Percentiles rank a stretch among this genome's conserved stretches.
Evolutionary conservation across 1,140 invertebrate genomes (phyloP).

Genomic region (Atta colombica): DNA sequence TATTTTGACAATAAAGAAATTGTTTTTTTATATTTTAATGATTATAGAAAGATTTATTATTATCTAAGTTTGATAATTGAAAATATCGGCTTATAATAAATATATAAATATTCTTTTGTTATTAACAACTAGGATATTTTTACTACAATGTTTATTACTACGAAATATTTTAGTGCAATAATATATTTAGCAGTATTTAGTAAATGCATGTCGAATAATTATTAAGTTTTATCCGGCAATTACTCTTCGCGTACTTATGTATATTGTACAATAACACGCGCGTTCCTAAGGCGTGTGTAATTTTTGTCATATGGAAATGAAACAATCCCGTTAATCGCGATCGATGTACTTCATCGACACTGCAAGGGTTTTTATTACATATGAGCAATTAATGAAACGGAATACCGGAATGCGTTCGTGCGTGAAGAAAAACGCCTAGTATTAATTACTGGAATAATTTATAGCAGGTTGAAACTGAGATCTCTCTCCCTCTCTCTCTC

Average conservation of each 20-base stretch:
- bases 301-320: conserved; percentile 45
- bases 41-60: neutral
- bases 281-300: neutral
- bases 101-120: conserved; percentile 10
- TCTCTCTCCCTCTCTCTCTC: neutral
- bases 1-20: neutral
- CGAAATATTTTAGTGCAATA: neutral
- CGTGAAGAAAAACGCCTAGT: neutral
- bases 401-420: conserved; percentile 34
- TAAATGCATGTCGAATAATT: neutral
- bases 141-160: neutral
- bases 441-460: conserved; percentile 70
- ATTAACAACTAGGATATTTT: neutral
- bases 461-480: conserved; percentile 43
- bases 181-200: neutral
- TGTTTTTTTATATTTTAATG: neutral
- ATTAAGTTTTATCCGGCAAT: conserved; percentile 29
- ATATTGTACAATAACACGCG: conserved; percentile 9
- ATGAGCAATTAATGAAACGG: conserved; percentile 47
- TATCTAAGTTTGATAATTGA: neutral
- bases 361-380: conserved; percentile 19
- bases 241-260: neutral
- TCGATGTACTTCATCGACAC: conserved; percentile 14
- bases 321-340: conserved; percentile 54
- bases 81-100: neutral